phyloP scores from a whole-genome alignment of 2,888 invertebrate genomes.

The Tipula lateralis region DNA sequence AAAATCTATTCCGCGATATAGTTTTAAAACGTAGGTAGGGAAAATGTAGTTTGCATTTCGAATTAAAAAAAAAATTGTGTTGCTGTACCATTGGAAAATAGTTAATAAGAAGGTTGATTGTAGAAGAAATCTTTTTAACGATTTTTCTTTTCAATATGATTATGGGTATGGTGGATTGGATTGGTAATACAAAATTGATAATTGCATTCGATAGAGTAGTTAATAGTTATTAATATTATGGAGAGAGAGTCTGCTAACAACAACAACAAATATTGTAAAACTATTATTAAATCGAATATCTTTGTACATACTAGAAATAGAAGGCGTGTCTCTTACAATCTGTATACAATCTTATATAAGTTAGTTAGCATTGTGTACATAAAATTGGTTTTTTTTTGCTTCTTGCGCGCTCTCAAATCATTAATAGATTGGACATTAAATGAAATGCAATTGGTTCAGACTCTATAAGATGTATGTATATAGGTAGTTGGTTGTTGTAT shows the following conservation, averaged over 20 bases:
- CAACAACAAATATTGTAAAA: background rate
- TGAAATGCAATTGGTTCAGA: constrained; percentile 11
- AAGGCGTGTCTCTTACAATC: background rate
- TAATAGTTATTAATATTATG: background rate
- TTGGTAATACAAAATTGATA: constrained; percentile 7
- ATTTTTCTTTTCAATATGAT: background rate
- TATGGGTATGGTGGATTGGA: constrained; percentile 9
- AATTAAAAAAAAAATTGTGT: background rate
- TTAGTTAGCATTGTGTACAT: background rate
- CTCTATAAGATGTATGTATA: background rate
- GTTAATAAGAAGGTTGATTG: background rate
- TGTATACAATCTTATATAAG: background rate
- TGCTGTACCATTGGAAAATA: background rate
- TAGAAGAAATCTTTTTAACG: background rate
- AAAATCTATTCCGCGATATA: background rate
- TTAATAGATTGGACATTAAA: constrained; percentile 19
- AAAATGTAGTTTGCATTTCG: background rate
- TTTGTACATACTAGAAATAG: background rate
- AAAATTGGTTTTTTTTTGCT: background rate
- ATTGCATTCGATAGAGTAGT: background rate
- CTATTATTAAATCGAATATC: too few species aligned
- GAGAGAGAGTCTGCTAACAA: constrained; percentile 12
- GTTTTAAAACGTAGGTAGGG: background rate
- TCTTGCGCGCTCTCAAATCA: background rate
- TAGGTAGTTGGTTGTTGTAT: background rate